Evolutionary conservation across 2,797 vertebrate species (phyloP), one percentile per base, ranked within the genome.

Genomic region (Anolis apletophallus): DNA sequence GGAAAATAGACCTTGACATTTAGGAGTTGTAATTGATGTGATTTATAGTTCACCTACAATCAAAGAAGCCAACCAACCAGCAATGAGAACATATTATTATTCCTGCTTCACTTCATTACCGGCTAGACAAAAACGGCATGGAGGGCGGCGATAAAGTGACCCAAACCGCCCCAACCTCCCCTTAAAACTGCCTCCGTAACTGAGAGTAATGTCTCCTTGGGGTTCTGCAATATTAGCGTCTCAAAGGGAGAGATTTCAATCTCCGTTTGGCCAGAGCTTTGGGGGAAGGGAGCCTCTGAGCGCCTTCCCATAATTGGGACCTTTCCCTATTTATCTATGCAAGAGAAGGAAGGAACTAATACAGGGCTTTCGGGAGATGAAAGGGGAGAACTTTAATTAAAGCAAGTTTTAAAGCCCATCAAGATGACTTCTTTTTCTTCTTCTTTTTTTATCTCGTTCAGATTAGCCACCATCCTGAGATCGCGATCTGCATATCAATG

Each of bases 341-440:
- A 88, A 88, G 91, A 91, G 85, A 92, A 91, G 34, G 87, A 86
- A 83, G 73, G 40, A 88, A 74, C 82, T 91, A 91, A 93, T 86
- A 86, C 88, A 72, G 74, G 87, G 90, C 85, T 93, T 93, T 91
- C 88, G 74, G 0, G 29, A 94, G 88, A 91, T 92, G 91, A 93
- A 95, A 93, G 90, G 74, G 75, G 13, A 88, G 90, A 92, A 89
- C 74, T 87, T 93, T 93, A 90, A 93, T 93, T 94, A 93, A 94
- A 93, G 6, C 84, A 91, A 91, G 81, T 91, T 93, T 93, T 90
- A 72, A 94, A 94, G 79, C 68, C 67, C 85, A 90, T 91, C 83
- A 89, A 83, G 90, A n/a, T 87, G 68, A 73, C 46, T 46, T 46
- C 46, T 46, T 46, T 6, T 46, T 7, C 7, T 46, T 46, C 75